A percentile compares a stretch with the other conserved stretches of the same genome.
Conservation (phyloP, 1,140 invertebrate genomes). For the Drosophila ohnishii region DNA sequence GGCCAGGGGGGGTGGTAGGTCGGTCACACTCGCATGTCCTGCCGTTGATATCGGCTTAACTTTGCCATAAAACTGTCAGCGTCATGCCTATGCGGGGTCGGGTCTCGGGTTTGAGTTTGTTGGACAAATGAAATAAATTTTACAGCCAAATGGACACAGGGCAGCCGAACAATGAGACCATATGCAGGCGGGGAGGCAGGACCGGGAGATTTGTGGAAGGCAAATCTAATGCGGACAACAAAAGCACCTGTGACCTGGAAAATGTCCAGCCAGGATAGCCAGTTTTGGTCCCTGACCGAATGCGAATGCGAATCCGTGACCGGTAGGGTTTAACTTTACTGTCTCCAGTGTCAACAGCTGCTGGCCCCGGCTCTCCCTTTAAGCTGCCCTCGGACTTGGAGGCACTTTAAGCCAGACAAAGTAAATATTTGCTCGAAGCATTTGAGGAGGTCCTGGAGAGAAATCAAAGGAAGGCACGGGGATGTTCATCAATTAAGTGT, state of each 20-base stretch:
- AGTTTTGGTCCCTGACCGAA: slow-evolving; percentile 20
- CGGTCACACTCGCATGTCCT: slow-evolving; percentile 65
- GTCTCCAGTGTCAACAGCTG: slow-evolving; percentile 34
- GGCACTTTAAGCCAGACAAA: slow-evolving; percentile 66
- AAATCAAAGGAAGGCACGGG: slow-evolving; percentile 5
- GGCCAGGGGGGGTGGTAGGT: background rate
- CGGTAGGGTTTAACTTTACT: slow-evolving; percentile 12
- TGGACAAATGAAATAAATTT: slow-evolving; percentile 80
- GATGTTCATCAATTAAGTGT: slow-evolving; percentile 77
- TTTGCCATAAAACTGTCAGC: slow-evolving; percentile 81
- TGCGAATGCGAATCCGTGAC: background rate
- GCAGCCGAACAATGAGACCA: slow-evolving; percentile 66
- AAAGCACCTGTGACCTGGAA: slow-evolving; percentile 81
- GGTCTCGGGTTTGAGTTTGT: slow-evolving; percentile 1
- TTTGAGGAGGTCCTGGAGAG: slow-evolving; percentile 14
- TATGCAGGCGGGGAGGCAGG: slow-evolving; percentile 23
- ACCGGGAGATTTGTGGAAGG: slow-evolving; percentile 64
- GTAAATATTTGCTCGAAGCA: slow-evolving; percentile 57
- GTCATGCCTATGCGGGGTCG: slow-evolving; percentile 68
- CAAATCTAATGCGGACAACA: slow-evolving; percentile 79
- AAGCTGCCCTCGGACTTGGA: slow-evolving; percentile 32
- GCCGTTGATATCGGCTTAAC: slow-evolving; percentile 81
- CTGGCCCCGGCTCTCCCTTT: slow-evolving; percentile 27
- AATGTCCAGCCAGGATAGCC: slow-evolving; percentile 34
- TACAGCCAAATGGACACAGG: slow-evolving; percentile 76